These are phyloP conservation scores for Ceratina japonica DNA, from an alignment of 1,140 invertebrate species.

Conservation along the genomic window DNA sequence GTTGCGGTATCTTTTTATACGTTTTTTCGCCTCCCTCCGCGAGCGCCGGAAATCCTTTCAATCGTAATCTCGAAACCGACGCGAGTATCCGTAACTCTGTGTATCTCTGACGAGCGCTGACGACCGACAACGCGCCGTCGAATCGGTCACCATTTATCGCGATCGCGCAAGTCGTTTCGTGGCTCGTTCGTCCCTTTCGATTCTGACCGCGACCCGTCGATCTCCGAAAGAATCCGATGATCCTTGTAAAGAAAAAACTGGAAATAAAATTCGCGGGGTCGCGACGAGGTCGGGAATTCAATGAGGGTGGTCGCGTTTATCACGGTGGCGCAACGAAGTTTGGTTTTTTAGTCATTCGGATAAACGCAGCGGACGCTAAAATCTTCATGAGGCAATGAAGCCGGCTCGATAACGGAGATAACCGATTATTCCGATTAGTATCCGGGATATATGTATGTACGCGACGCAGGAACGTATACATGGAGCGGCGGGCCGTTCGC, in stretches of 20 bases:
- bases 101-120: constrained; percentile 7
- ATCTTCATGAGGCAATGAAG: constrained; percentile 53
- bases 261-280: no score
- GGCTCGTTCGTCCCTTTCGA: background rate
- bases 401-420: constrained; percentile 46
- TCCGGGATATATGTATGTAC: background rate
- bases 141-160: constrained; percentile 15
- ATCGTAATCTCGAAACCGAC: background rate
- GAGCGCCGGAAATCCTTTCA: background rate
- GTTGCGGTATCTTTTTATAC: constrained; percentile 22
- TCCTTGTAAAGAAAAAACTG: no score
- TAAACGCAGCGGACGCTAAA: constrained; percentile 47
- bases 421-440: constrained; percentile 59
- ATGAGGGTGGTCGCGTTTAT: background rate
- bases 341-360: background rate
- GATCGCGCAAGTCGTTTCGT: background rate
- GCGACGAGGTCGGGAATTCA: background rate
- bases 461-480: constrained; percentile 5
- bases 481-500: background rate
- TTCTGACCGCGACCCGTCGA: constrained; percentile 6
- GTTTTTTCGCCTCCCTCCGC: background rate
- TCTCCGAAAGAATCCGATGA: background rate
- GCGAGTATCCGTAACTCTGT: constrained; percentile 16
- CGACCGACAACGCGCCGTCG: background rate
- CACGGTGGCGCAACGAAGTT: background rate